phyloP scores from a whole-genome alignment of 2,113 vertebrate genomes.

The Physeter macrocephalus region DNA sequence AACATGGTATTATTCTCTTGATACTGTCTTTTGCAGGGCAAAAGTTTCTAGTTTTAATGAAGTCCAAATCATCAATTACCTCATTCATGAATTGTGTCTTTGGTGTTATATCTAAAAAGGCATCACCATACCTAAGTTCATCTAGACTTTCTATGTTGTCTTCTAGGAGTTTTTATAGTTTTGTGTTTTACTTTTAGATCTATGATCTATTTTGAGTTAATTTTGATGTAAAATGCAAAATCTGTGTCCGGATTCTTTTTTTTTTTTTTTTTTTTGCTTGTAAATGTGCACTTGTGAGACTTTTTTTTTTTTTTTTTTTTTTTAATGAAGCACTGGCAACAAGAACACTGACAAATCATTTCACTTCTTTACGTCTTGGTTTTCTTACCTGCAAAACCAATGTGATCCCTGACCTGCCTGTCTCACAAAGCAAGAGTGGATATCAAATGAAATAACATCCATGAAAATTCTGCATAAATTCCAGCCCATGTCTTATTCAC shows the following conservation, averaged over 20 bases:
- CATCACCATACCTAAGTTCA: too few relatives aligned
- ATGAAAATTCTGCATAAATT: not conserved
- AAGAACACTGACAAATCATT: not conserved
- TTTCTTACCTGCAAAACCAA: not conserved
- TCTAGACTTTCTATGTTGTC: too few relatives aligned
- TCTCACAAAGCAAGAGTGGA: not conserved
- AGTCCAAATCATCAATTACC: too few relatives aligned
- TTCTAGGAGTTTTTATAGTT: too few relatives aligned
- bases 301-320: not conserved
- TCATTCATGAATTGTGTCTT: too few relatives aligned
- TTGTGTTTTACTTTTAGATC: too few relatives aligned
- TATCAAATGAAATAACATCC: not conserved
- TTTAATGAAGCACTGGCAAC: not conserved
- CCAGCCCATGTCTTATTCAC: not conserved
- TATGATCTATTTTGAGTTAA: too few relatives aligned
- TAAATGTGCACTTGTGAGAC: not conserved
- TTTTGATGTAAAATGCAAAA: too few relatives aligned
- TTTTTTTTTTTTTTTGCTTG: not conserved
- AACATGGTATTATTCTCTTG: too few relatives aligned
- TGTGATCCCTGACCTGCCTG: not conserved
- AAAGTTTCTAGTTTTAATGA: too few relatives aligned
- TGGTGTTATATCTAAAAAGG: too few relatives aligned
- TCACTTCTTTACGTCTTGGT: not conserved
- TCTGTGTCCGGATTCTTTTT: not conserved
- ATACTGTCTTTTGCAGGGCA: too few relatives aligned